These are phyloP conservation scores for Nycteola revayana DNA, from an alignment of 2,888 invertebrate genomes.

Conservation along the genomic window DNA sequence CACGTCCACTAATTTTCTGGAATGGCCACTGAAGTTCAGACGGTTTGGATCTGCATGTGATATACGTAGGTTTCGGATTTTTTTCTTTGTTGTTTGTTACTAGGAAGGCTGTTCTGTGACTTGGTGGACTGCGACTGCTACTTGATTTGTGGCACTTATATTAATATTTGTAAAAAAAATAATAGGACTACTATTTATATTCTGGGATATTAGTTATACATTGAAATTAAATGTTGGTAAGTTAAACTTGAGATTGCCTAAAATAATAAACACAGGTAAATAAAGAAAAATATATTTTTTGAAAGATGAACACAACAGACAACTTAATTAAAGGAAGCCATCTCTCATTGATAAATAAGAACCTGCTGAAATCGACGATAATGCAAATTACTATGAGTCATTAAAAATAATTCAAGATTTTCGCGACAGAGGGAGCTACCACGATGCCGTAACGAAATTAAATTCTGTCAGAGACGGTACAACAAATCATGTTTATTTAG, in stretches of 20 bases:
- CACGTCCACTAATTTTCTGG: constrained; percentile 76
- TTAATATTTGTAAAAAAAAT: too few relatives aligned
- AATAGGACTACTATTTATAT: too few relatives aligned
- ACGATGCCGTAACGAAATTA: constrained; percentile 66
- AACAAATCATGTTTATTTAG: constrained; percentile 82
- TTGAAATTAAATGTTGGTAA: too few relatives aligned
- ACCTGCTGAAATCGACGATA: constrained; percentile 41
- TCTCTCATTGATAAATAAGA: constrained; percentile 22
- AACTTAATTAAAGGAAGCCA: constrained; percentile 18
- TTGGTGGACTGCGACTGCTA: too few relatives aligned
- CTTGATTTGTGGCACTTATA: too few relatives aligned
- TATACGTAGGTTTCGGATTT: constrained; percentile 9
- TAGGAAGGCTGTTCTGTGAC: neutral
- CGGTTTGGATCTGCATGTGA: constrained; percentile 50
- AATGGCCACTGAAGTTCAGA: constrained; percentile 71
- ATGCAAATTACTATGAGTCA: constrained; percentile 53
- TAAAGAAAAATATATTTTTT: neutral
- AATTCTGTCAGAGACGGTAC: constrained; percentile 76
- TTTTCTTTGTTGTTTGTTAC: constrained; percentile 10
- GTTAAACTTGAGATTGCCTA: too few relatives aligned
- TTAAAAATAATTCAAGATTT: constrained; percentile 74
- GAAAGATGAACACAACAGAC: neutral
- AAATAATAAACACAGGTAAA: neutral
- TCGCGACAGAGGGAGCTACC: constrained; percentile 60
- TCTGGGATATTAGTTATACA: too few relatives aligned